These are phyloP conservation scores for Chrysina gloriosa DNA, from an alignment of 2,888 invertebrate species.

Conservation along the genomic window DNA sequence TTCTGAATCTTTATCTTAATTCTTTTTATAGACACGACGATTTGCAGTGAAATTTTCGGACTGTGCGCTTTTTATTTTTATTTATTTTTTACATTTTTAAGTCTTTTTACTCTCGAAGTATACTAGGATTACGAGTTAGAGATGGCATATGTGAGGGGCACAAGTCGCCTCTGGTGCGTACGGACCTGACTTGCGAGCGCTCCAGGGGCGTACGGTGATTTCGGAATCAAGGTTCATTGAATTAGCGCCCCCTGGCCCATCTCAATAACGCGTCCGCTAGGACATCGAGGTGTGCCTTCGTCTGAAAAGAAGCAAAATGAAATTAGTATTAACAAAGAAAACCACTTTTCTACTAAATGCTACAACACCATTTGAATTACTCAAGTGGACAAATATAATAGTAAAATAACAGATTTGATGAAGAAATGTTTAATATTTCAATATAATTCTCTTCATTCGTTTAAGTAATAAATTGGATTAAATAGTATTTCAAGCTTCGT, in stretches of 20 bases:
- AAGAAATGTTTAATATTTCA: no score
- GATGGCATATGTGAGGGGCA: conserved; percentile 50
- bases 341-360: no score
- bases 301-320: conserved; percentile 72
- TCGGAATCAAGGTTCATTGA: conserved; percentile 52
- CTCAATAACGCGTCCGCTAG: conserved; percentile 92
- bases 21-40: conserved; percentile 31
- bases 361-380: no score
- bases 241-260: conserved; percentile 93
- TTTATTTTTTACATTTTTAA: conserved; percentile 54
- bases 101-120: conserved; percentile 66
- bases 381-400: no score
- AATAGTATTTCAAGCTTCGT: no score
- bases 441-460: no score
- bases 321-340: no score
- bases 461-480: no score
- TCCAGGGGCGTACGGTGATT: conserved; percentile 51
- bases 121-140: conserved; percentile 55
- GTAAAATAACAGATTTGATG: no score
- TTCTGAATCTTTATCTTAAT: neutral
- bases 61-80: conserved; percentile 39
- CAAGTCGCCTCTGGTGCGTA: conserved; percentile 55
- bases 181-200: conserved; percentile 62
- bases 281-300: conserved; percentile 94
- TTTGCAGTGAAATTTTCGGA: conserved; percentile 46